Conservation (phyloP, 2,797 vertebrate genomes). For the Gymnothorax javanicus region DNA sequence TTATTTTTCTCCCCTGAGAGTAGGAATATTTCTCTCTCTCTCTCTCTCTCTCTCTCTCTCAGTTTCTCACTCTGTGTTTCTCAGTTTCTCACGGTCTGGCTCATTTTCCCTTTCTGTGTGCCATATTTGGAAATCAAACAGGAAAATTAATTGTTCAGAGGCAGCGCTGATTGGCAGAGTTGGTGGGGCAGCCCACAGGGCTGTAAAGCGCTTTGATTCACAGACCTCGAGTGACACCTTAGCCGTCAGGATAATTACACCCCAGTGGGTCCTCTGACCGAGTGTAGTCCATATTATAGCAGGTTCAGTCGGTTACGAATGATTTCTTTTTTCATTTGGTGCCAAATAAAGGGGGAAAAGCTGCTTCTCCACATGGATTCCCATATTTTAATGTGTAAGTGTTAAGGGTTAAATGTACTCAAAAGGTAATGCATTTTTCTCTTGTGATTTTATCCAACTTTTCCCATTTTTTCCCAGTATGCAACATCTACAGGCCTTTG, state of each 20-base stretch:
- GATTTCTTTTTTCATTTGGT: not conserved
- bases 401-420: not conserved
- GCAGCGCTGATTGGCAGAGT: not conserved
- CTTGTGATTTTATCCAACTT: not conserved
- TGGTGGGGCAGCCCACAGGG: not conserved
- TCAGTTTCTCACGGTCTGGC: not conserved
- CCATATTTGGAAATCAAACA: not conserved
- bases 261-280: not conserved
- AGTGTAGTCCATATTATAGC: not conserved
- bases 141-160: not conserved
- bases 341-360: not conserved
- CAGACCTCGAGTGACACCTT: not conserved
- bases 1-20: not conserved
- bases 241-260: not conserved
- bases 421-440: not conserved
- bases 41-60: conserved; percentile 6
- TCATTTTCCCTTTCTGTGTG: not conserved
- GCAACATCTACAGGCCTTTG: not conserved
- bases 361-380: not conserved
- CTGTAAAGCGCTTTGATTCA: not conserved
- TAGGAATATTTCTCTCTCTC: not conserved
- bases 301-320: not conserved
- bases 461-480: not conserved
- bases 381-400: not conserved
- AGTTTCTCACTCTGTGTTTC: not conserved